These are phyloP conservation scores for Lochmaea crataegi DNA, from an alignment of 2,888 invertebrate species.

Conservation along the genomic window DNA sequence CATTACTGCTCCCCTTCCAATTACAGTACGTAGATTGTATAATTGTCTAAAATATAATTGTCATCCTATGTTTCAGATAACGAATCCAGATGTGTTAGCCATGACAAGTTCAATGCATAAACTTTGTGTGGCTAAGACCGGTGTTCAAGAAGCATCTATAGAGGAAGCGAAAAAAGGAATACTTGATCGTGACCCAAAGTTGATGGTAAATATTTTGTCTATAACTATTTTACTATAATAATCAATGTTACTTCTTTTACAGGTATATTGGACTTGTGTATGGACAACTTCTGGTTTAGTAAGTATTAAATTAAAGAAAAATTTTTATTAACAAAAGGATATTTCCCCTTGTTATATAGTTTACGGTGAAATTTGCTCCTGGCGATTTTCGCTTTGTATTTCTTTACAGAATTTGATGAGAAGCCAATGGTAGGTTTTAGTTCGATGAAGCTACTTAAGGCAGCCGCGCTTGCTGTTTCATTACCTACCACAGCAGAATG, in stretches of 20 bases:
- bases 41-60: too few species aligned
- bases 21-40: too few species aligned
- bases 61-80: slow-evolving; percentile 14
- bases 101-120: slow-evolving; percentile 32
- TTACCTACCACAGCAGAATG: too few species aligned
- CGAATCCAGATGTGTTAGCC: slow-evolving; percentile 23
- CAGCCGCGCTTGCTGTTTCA: too few species aligned
- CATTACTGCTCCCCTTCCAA: too few species aligned
- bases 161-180: slow-evolving; percentile 35
- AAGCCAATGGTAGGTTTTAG: too few species aligned
- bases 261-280: slow-evolving; percentile 48
- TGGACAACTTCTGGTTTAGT: slow-evolving; percentile 42
- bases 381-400: too few species aligned
- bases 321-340: not conserved
- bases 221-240: too few species aligned
- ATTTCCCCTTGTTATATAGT: too few species aligned
- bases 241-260: slow-evolving; percentile 31
- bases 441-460: too few species aligned
- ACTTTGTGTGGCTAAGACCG: slow-evolving; percentile 31
- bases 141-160: slow-evolving; percentile 37
- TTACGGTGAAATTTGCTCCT: too few species aligned
- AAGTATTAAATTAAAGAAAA: slow-evolving; percentile 32
- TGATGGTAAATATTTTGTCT: slow-evolving; percentile 39
- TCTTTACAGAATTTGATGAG: too few species aligned
- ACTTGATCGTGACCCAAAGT: slow-evolving; percentile 35